Percentiles rank a stretch among this genome's conserved stretches.
Evolutionary conservation across 1,140 invertebrate genomes (phyloP).

Genomic region (Pogonognathellus flavescens): DNA sequence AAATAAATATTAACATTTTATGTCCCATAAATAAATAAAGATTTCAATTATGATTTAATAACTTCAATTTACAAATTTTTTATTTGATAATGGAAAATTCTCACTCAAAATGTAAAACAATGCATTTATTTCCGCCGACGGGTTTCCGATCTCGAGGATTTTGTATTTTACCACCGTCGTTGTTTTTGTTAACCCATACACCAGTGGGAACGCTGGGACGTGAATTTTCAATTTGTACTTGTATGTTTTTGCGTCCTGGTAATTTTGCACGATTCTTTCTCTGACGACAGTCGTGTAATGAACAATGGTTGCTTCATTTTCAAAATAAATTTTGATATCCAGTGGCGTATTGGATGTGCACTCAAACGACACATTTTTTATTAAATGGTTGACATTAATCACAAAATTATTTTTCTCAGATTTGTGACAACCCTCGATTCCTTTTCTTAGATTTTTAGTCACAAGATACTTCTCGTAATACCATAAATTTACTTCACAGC

Average conservation of each 20-base stretch:
- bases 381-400: not conserved
- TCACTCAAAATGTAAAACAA: not conserved
- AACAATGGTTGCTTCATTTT: not conserved
- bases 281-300: not conserved
- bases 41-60: too few species aligned
- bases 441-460: not conserved
- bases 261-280: not conserved
- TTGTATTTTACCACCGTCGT: not conserved
- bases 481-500: too few species aligned
- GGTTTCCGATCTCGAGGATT: not conserved
- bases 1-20: too few species aligned
- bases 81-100: conserved; percentile 9
- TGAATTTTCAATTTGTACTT: not conserved
- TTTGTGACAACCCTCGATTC: not conserved
- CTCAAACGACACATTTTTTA: not conserved
- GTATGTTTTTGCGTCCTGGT: not conserved
- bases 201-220: not conserved
- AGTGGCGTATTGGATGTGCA: not conserved
- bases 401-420: not conserved
- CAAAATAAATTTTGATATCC: not conserved
- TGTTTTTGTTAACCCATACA: not conserved
- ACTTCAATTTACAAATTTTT: too few species aligned
- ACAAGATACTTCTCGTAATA: too few species aligned
- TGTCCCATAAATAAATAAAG: too few species aligned
- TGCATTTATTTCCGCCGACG: not conserved